Conservation (phyloP, 1,140 invertebrate genomes). For the Drosophila serrata region DNA sequence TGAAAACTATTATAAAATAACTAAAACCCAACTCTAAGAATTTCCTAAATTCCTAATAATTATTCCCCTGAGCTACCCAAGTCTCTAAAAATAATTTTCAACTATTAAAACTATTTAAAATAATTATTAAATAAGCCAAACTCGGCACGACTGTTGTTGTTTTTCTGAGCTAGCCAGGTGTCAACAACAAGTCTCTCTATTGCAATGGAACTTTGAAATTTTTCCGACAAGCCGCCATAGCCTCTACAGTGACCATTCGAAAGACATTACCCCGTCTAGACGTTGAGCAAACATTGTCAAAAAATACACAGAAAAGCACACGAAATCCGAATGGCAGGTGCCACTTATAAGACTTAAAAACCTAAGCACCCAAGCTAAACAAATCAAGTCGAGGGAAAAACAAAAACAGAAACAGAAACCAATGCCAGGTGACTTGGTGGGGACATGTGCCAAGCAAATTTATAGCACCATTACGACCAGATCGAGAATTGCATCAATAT, state of each 20-base stretch:
- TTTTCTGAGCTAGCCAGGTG: conserved; percentile 3
- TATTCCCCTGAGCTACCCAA: conserved; percentile 2
- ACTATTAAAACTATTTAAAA: not conserved
- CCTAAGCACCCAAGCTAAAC: conserved; percentile 49
- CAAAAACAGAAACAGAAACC: conserved; percentile 39
- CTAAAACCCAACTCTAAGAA: not conserved
- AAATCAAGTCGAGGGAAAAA: conserved; percentile 51
- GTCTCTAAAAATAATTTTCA: not conserved
- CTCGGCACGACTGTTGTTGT: not conserved
- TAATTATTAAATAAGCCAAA: not conserved
- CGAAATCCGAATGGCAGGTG: conserved; percentile 66
- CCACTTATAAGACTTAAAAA: conserved; percentile 54
- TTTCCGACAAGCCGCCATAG: conserved; percentile 50
- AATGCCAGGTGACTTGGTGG: conserved; percentile 36
- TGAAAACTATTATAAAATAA: not conserved
- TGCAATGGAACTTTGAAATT: conserved; percentile 66
- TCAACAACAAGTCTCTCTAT: conserved; percentile 39
- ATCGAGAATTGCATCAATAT: conserved; percentile 81
- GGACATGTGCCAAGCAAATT: conserved; percentile 76
- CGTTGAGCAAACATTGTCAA: conserved; percentile 75
- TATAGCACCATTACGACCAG: conserved; percentile 75
- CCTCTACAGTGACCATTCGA: conserved; percentile 15
- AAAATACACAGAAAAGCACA: conserved; percentile 30
- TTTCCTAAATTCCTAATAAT: not conserved
- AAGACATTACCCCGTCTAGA: conserved; percentile 73